A percentile compares a stretch with the other conserved stretches of the same genome.
Evolutionary conservation across 2,888 invertebrate species (phyloP).

Genomic region (Drosophila hawaiiensis): DNA sequence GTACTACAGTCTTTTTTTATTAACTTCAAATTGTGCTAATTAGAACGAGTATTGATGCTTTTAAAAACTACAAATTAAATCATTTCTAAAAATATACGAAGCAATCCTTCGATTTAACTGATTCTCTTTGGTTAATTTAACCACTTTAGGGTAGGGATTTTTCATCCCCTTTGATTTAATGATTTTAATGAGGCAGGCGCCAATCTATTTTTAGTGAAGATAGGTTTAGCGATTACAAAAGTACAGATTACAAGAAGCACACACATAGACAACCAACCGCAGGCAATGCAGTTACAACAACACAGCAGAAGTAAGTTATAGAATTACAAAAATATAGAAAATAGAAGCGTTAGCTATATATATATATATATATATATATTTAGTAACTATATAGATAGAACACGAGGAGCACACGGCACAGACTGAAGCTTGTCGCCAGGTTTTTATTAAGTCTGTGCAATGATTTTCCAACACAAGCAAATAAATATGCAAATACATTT

Average conservation of each 20-base stretch:
- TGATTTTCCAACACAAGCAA: conserved; percentile 31
- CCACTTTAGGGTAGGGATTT: neutral
- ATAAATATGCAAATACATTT: conserved; percentile 21
- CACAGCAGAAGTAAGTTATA: conserved; percentile 58
- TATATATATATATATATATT: conserved; percentile 1
- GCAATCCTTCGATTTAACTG: neutral
- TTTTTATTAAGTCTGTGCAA: conserved; percentile 48
- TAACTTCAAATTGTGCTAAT: neutral
- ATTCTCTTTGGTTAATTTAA: neutral
- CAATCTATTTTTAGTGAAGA: conserved; percentile 45
- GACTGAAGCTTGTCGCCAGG: conserved; percentile 51
- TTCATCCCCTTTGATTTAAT: neutral
- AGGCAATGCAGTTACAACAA: conserved; percentile 70
- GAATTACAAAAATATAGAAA: neutral
- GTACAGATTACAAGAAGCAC: conserved; percentile 18
- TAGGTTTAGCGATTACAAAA: conserved; percentile 34
- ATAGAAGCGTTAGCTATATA: neutral
- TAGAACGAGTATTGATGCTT: neutral
- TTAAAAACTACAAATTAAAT: neutral
- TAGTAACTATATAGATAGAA: conserved; percentile 35
- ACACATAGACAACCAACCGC: conserved; percentile 52
- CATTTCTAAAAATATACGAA: neutral
- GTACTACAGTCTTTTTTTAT: neutral
- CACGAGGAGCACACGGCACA: conserved; percentile 69
- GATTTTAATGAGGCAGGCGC: conserved; percentile 20